These are phyloP conservation scores for Momotus momota DNA, from an alignment of 2,797 vertebrate species.

Conservation along the genomic window DNA sequence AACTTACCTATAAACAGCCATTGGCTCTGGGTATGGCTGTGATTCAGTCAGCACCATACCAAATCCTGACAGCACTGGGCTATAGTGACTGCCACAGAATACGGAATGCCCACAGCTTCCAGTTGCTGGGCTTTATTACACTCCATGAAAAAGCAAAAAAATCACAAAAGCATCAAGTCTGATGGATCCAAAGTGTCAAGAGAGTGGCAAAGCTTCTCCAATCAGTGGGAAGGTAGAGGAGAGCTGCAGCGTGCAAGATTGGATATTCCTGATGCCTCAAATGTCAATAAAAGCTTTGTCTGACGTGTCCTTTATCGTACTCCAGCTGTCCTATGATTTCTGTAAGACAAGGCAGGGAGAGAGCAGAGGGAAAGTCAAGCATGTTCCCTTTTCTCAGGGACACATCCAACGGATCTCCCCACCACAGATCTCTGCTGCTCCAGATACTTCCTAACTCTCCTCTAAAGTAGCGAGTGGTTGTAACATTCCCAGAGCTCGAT, in stretches of 20 bases:
- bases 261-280: background rate
- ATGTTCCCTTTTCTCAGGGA: rapidly evolving
- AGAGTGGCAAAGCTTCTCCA: background rate
- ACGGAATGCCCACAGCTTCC: background rate
- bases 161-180: background rate
- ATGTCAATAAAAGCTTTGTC: background rate
- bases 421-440: background rate
- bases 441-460: background rate
- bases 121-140: background rate
- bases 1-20: background rate
- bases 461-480: background rate
- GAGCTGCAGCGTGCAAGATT: background rate
- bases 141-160: background rate
- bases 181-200: background rate
- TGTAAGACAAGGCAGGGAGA: background rate
- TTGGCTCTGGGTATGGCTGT: background rate
- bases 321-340: background rate
- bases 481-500: background rate
- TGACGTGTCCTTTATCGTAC: background rate
- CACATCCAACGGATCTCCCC: background rate
- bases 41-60: background rate
- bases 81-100: background rate
- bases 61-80: background rate
- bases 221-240: background rate
- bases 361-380: background rate